phyloP scores from a whole-genome alignment of 2,797 vertebrate genomes.

The Tokudaia muenninki region DNA sequence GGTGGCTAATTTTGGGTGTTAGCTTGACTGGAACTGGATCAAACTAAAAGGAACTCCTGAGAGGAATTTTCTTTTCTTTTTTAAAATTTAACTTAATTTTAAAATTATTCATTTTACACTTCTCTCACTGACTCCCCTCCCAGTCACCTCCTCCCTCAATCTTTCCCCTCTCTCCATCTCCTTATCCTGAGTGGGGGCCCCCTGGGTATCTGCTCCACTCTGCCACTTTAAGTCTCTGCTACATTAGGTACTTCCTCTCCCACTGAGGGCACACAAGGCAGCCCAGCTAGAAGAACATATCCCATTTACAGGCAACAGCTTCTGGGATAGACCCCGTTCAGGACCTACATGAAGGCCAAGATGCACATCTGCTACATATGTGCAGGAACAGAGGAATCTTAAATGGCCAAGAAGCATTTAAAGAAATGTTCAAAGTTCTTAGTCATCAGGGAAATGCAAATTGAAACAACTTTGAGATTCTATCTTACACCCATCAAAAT shows the following conservation, averaged over 20 bases:
- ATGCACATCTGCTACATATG: background rate
- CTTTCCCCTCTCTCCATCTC: background rate
- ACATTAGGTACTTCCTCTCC: background rate
- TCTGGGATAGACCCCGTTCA: too few species aligned
- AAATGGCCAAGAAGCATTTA: background rate
- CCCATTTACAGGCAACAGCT: background rate
- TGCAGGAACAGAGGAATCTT: too few species aligned
- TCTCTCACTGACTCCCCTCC: accelerated
- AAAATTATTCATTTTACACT: background rate
- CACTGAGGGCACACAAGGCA: background rate
- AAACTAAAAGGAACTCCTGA: background rate
- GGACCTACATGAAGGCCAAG: too few species aligned
- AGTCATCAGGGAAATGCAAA: too few species aligned
- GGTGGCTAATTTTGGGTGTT: background rate
- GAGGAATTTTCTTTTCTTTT: background rate
- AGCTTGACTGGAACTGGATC: background rate
- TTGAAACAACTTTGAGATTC: too few species aligned
- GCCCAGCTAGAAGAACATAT: background rate
- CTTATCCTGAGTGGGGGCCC: background rate
- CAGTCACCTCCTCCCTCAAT: background rate
- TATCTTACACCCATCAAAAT: too few species aligned
- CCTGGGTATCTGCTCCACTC: background rate
- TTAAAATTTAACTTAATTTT: background rate
- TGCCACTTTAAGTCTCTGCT: background rate
- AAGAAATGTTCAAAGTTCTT: background rate